Percentiles rank a stretch among this genome's conserved stretches.
These are phyloP conservation scores for Hirundo rustica DNA, from an alignment of 2,797 vertebrate genomes.

Conservation along the genomic window DNA sequence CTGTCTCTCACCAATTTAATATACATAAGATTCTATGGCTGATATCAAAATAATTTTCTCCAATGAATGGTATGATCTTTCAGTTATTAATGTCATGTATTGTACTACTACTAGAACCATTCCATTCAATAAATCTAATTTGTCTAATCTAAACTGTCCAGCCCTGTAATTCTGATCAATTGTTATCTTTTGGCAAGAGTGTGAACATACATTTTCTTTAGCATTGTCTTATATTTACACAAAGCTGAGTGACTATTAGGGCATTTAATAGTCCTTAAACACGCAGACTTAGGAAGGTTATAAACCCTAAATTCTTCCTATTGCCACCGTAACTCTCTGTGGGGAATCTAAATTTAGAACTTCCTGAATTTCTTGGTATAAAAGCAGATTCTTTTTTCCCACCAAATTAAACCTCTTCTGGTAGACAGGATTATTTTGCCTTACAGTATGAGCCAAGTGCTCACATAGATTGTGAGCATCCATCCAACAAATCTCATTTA, in stretches of 20 bases:
- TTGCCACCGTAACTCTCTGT: background rate
- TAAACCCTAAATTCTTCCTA: background rate
- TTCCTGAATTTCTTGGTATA: background rate
- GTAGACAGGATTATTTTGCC: background rate
- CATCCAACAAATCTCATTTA: background rate
- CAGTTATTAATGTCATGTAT: background rate
- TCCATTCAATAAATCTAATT: background rate
- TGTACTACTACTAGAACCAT: background rate
- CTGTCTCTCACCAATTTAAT: background rate
- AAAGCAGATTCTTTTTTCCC: background rate
- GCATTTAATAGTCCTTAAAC: background rate
- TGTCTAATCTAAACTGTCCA: background rate
- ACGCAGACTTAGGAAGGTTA: background rate
- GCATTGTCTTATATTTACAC: background rate
- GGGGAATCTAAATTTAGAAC: background rate
- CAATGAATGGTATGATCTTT: background rate
- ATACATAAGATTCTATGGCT: background rate
- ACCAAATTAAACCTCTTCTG: background rate
- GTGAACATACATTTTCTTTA: background rate
- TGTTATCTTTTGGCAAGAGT: background rate
- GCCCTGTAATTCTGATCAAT: background rate
- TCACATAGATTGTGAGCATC: background rate
- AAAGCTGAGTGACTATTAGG: background rate
- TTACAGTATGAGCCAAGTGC: background rate
- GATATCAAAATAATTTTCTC: background rate